Percentiles rank a stretch among this genome's conserved stretches.
Conservation (phyloP, 2,113 vertebrate species). For the Emberiza fucata region DNA sequence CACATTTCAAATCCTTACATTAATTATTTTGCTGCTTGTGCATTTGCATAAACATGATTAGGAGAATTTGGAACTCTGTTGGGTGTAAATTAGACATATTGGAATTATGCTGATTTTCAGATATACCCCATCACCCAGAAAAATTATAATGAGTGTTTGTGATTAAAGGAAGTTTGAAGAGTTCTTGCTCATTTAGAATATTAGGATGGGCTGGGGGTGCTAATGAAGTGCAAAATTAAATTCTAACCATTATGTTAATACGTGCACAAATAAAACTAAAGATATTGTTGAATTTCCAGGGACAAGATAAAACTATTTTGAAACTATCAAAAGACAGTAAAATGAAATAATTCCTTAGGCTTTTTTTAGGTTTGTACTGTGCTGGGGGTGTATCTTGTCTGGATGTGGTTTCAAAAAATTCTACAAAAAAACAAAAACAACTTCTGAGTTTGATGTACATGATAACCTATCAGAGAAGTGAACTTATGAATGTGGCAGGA, state of each 20-base stretch:
- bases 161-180: background rate
- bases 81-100: background rate
- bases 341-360: fast-evolving
- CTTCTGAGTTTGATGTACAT: background rate
- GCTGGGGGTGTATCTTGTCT: background rate
- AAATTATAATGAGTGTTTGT: background rate
- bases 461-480: background rate
- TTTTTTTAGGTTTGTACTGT: fast-evolving
- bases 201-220: background rate
- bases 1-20: background rate
- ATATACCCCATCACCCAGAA: background rate
- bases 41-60: background rate
- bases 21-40: background rate
- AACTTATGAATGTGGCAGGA: fast-evolving
- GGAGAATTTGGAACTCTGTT: background rate
- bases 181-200: background rate
- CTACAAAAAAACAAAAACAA: fast-evolving
- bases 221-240: constrained; percentile 15
- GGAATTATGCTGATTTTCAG: background rate
- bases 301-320: background rate
- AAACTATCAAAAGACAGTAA: background rate
- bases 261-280: background rate
- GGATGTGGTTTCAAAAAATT: background rate
- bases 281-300: background rate
- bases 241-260: background rate